phyloP scores from a whole-genome alignment of 1,140 invertebrate species.

The Euwallacea fornicatus region DNA sequence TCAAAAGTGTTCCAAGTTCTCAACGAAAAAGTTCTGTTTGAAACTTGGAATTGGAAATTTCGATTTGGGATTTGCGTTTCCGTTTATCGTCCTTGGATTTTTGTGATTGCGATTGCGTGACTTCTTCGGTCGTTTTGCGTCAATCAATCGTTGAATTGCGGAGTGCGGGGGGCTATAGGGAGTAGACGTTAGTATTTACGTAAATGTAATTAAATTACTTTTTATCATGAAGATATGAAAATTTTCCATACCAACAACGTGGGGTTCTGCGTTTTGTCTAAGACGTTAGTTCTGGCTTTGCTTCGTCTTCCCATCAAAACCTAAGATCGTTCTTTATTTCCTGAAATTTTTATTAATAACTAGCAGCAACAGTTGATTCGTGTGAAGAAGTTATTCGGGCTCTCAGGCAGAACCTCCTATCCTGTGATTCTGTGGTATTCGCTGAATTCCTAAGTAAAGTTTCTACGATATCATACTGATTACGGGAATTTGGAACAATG shows the following conservation, averaged over 20 bases:
- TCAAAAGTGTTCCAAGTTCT: too few relatives aligned
- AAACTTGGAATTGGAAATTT: too few relatives aligned
- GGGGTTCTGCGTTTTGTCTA: conserved; percentile 5
- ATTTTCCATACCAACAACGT: conserved; percentile 10
- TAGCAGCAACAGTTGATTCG: neutral
- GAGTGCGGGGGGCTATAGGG: conserved; percentile 20
- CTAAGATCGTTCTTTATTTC: neutral
- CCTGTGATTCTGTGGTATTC: neutral
- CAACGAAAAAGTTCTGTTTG: too few relatives aligned
- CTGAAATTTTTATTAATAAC: neutral
- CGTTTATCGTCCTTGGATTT: neutral
- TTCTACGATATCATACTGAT: too few relatives aligned
- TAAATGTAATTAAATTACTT: conserved; percentile 36
- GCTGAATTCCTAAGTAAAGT: neutral
- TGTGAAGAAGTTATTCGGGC: too few relatives aligned
- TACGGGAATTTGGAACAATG: too few relatives aligned
- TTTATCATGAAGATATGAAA: conserved; percentile 24
- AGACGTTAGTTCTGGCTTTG: neutral
- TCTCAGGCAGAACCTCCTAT: too few relatives aligned
- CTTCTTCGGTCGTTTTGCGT: neutral
- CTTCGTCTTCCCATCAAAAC: neutral
- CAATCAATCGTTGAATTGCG: conserved; percentile 17
- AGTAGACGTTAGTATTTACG: conserved; percentile 32
- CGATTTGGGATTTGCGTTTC: too few relatives aligned
- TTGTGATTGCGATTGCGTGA: neutral